Percentiles rank a stretch among this genome's conserved stretches.
Conservation (phyloP, 2,797 vertebrate genomes). For the Lemur catta region DNA sequence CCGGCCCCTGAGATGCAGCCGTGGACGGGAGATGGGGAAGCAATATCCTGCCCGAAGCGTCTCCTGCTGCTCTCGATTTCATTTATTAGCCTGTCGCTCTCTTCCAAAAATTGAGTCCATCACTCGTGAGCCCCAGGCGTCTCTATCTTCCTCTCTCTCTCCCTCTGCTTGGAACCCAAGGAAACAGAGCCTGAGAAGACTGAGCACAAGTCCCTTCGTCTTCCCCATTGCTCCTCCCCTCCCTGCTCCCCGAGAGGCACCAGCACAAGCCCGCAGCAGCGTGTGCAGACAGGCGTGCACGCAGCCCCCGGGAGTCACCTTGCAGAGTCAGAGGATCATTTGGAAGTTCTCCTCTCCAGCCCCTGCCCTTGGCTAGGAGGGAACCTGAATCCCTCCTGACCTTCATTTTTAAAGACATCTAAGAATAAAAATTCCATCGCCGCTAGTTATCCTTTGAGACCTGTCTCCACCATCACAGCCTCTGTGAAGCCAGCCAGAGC, state of each 20-base stretch:
- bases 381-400: not conserved
- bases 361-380: not conserved
- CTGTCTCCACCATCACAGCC: not conserved
- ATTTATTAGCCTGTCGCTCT: not conserved
- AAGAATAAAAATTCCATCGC: not conserved
- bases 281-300: not conserved
- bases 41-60: not conserved
- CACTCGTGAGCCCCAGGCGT: not conserved
- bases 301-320: not conserved
- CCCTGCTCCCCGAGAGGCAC: not conserved
- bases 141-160: not conserved
- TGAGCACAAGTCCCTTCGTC: not conserved
- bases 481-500: not conserved
- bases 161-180: slow-evolving; percentile 25
- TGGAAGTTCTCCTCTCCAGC: not conserved
- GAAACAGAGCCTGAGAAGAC: not conserved
- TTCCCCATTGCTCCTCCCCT: not conserved
- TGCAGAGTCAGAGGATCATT: not conserved
- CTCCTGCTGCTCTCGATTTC: not conserved
- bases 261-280: not conserved
- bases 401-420: slow-evolving; percentile 6
- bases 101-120: not conserved
- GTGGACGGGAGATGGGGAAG: slow-evolving; percentile 29
- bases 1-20: not conserved
- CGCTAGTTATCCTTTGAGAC: not conserved